Evolutionary conservation across 2,797 vertebrate genomes (phyloP), one percentile per base, ranked within the genome.

Genomic region (Pithecia hirsuta): DNA sequence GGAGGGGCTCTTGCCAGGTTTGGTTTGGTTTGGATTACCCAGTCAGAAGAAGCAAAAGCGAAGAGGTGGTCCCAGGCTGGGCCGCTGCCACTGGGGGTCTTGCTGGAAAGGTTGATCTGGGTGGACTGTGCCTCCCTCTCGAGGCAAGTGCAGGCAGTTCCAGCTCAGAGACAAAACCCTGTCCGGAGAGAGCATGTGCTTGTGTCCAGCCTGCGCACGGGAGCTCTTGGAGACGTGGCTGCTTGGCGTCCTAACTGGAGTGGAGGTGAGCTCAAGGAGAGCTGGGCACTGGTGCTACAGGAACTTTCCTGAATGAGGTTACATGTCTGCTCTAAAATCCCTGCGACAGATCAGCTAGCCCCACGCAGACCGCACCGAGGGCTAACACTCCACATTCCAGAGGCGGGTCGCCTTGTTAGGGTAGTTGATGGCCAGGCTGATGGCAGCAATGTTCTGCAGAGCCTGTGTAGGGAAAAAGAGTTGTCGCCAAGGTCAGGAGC

Each of bases 351-450:
- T 96, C 89, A 97, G 33, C 88, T 93, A 93, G 97, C 97, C 93
- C 96, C 98, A 97, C 92, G 97, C 98, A 97, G 9, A 81, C 92
- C 57, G 33, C 5, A 46, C 33, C 33, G 15, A 57, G 81, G 41
- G 94, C 92, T 98, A 98, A 89, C 98, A 97, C 30, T 98, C 83
- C 0, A 99, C 98, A 98, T 99, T 99, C 99, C 99, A 99, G 95
- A 99, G 99, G 98, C 98, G 99, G 90, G 99, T 99, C 41, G 99
- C 99, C 99, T 99, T 99, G 99, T 99, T 99, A 55, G 99, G 99
- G 97, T 99, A 99, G 99, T 99, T 99, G 99, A 99, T 99, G 96
- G 99, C 99, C 98, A 99, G 99, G 99, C 99, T 99, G 99, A 99
- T 99, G 98, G 99, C 99, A 96, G 99, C 99, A 93, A 99, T 99